Evolutionary conservation across 1,140 invertebrate genomes (phyloP).

Genomic region (Halesus radiatus): DNA sequence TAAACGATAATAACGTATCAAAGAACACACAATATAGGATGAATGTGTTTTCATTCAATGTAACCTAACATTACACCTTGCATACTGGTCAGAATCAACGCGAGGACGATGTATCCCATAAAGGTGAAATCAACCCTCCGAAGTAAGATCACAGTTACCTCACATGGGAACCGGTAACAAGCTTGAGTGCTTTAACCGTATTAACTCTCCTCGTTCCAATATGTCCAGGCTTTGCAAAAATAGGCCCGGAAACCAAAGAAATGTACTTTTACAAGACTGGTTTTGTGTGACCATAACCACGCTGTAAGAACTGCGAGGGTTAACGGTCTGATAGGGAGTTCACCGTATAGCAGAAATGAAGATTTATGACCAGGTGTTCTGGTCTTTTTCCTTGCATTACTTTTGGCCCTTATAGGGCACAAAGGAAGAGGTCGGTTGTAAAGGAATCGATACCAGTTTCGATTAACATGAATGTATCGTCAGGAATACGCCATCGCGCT

Average conservation of each 20-base stretch:
- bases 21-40: too few species aligned
- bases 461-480: conserved; percentile 20
- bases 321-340: conserved; percentile 9
- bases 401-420: conserved; percentile 21
- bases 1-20: too few species aligned
- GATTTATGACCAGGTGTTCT: conserved; percentile 8
- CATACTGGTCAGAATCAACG: too few species aligned
- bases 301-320: background rate
- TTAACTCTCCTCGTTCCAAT: background rate
- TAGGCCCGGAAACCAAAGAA: too few species aligned
- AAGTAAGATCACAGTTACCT: background rate
- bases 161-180: background rate
- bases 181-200: background rate
- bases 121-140: background rate
- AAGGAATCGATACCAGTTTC: conserved; percentile 24
- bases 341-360: conserved; percentile 20
- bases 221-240: too few species aligned
- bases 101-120: too few species aligned
- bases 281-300: too few species aligned
- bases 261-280: too few species aligned
- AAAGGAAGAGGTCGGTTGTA: conserved; percentile 17
- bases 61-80: too few species aligned
- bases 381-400: background rate
- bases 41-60: too few species aligned
- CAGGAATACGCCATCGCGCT: background rate